A percentile compares a stretch with the other conserved stretches of the same genome.
These are phyloP conservation scores for Mormyrus iriodes DNA, from an alignment of 2,113 vertebrate species.

Conservation along the genomic window DNA sequence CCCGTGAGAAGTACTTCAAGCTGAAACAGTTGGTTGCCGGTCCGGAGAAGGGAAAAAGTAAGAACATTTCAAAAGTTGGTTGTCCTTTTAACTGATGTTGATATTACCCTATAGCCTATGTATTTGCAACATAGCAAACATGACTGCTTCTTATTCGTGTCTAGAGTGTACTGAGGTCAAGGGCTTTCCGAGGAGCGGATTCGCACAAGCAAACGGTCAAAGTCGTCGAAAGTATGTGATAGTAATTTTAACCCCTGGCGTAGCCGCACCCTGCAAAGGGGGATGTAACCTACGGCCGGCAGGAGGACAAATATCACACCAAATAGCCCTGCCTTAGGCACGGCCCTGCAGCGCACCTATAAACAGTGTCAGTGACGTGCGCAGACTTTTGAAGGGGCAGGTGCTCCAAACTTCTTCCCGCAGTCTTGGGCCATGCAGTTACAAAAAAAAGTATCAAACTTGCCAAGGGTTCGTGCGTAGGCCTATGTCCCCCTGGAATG, in stretches of 20 bases:
- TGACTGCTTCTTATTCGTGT: neutral
- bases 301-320: no score
- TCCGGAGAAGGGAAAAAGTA: conserved; percentile 14
- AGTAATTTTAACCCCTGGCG: neutral
- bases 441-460: neutral
- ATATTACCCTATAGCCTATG: neutral
- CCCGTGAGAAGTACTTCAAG: conserved; percentile 21
- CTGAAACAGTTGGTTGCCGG: neutral
- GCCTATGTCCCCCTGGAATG: no score
- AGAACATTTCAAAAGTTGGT: neutral
- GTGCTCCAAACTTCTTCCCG: neutral
- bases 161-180: neutral
- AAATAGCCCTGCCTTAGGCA: neutral
- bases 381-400: no score
- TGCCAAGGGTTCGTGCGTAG: neutral
- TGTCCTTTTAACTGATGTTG: neutral
- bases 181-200: neutral
- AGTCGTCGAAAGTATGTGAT: neutral
- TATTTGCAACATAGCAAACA: neutral
- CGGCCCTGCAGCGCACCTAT: neutral
- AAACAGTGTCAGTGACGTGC: no score
- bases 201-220: neutral
- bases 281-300: neutral
- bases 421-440: neutral
- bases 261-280: neutral